Base-by-base conservation (phyloP, 1,140 invertebrate species). In the Luehdorfia chinensis region DNA sequence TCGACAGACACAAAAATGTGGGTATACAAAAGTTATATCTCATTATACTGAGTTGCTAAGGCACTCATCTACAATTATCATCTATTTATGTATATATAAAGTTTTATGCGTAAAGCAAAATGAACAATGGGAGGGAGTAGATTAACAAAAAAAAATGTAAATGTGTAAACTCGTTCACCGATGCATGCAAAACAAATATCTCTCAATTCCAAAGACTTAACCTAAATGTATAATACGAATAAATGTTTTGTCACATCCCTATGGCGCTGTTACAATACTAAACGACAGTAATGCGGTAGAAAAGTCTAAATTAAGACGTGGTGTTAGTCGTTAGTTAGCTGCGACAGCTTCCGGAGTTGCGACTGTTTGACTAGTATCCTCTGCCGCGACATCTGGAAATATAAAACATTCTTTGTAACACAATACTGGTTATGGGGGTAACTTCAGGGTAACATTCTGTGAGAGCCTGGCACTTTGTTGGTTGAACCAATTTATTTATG, bases 121-220 rank as follows among this genome's bases (percentile, higher is more conserved):
- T 44, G 58, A 59, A 62, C 51, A 59, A 58, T 56, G 59, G 47
- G 39, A 55, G 59, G 59, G 59, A 16, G 34, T 21, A 28, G 7
- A n/a, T 31, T 31, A 30, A 28, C n/a, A n/a, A 39, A 51, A 34
- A 16, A 30, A 54, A 63, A 55, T 37, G 49, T 56, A 58, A 70
- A 53, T 59, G 34, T 67, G 52, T 68, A 55, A 67, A 71, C 65
- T 72, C 66, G 66, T 75, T 76, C 73, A 80, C 68, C 65, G 59
- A 71, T 67, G 68, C 71, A 69, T 69, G 75, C 72, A 77, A 80
- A 77, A 75, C 62, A 75, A 75, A 55, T 66, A 52, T 56, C n/a
- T n/a, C 68, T 84, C 73, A 80, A 83, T 80, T 80, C 78, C 78
- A 74, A 75, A 67, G 69, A 75, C 77, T 78, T 84, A 84, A 70